Percentiles rank a stretch among this genome's conserved stretches.
phyloP scores from a whole-genome alignment of 2,797 vertebrate species.

The Moxostoma hubbsi region DNA sequence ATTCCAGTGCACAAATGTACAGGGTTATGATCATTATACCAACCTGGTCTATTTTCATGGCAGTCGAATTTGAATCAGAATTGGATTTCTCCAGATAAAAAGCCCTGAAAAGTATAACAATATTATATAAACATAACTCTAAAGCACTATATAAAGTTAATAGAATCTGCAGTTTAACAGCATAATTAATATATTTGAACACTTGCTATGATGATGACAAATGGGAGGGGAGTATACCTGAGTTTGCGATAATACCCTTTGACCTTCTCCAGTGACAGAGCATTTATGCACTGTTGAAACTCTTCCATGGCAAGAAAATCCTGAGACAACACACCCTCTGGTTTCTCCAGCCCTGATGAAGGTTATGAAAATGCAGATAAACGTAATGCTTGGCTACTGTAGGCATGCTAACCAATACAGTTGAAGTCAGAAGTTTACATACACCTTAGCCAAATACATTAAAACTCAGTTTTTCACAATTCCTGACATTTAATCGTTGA shows the following conservation, averaged over 20 bases:
- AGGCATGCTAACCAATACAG: too few relatives aligned
- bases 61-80: conserved; percentile 90
- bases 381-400: not conserved
- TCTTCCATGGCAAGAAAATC: conserved; percentile 81
- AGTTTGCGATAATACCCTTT: conserved; percentile 96
- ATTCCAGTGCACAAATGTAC: not conserved
- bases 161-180: not conserved
- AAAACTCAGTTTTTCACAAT: too few relatives aligned
- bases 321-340: conserved; percentile 80
- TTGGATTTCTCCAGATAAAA: conserved; percentile 99
- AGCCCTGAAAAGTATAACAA: conserved; percentile 74
- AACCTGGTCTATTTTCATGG: conserved; percentile 98
- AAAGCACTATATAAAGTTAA: too few relatives aligned
- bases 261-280: conserved; percentile 93
- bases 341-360: conserved; percentile 84
- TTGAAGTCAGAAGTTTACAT: too few relatives aligned
- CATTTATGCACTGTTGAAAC: conserved; percentile 91
- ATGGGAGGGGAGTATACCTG: conserved; percentile 76
- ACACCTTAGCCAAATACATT: too few relatives aligned
- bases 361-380: conserved; percentile 30
- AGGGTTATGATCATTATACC: conserved; percentile 4
- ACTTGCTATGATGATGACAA: not conserved
- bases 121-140: not conserved
- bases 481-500: too few relatives aligned
- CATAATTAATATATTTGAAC: not conserved